These are phyloP conservation scores for Arvicanthis niloticus DNA, from an alignment of 2,113 vertebrate species.

Conservation along the genomic window DNA sequence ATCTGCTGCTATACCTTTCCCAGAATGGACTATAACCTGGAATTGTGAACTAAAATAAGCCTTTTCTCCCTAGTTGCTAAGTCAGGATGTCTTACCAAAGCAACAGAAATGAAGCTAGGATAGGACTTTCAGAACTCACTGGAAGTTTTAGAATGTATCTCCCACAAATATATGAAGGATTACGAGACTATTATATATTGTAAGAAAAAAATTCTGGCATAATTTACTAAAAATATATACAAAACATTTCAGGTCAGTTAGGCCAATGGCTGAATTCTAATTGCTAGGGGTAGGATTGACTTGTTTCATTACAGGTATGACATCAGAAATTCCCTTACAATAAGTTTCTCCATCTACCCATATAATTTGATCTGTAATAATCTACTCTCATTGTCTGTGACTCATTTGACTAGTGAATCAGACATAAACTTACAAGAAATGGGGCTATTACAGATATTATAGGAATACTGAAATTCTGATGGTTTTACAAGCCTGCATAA, in stretches of 20 bases:
- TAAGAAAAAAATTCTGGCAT: neutral
- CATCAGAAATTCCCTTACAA: conserved; percentile 37
- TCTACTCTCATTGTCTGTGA: conserved; percentile 50
- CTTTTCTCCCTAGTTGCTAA: neutral
- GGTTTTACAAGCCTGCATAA: conserved; percentile 46
- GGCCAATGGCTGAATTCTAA: neutral
- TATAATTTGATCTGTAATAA: conserved; percentile 54
- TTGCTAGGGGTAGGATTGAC: neutral
- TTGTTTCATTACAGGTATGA: conserved; percentile 30
- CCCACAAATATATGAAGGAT: accelerated
- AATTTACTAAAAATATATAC: neutral
- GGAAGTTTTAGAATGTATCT: neutral
- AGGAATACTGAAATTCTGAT: conserved; percentile 37
- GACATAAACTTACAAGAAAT: conserved; percentile 26
- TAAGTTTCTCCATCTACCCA: neutral
- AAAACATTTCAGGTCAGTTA: neutral
- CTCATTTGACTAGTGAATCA: conserved; percentile 57
- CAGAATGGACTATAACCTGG: neutral
- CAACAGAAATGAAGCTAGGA: neutral
- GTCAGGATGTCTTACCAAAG: neutral
- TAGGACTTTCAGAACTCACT: neutral
- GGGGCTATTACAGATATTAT: conserved; percentile 17
- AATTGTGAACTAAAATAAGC: neutral
- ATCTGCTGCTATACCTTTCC: neutral
- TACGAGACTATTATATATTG: neutral